These are phyloP conservation scores for Peromyscus attwateri DNA, from an alignment of 2,797 vertebrate genomes.

Conservation along the genomic window DNA sequence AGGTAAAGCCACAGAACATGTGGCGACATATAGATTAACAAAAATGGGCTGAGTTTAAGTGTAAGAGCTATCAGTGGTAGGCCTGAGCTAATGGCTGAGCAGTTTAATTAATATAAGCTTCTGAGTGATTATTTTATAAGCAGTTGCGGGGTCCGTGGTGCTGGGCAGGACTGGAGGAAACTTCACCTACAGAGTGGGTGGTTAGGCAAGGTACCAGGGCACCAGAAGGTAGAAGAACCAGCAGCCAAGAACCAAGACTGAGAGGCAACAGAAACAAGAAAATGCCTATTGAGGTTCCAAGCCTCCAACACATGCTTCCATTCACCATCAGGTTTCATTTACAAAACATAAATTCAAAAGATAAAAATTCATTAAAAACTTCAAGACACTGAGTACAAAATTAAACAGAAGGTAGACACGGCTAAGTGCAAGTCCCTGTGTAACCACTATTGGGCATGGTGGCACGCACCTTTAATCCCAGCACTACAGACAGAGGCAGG, in stretches of 20 bases:
- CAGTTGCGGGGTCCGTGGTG: too few relatives aligned
- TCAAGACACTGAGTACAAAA: slow-evolving; percentile 12
- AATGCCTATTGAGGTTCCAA: background rate
- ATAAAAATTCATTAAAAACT: slow-evolving; percentile 41
- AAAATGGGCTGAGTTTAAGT: too few relatives aligned
- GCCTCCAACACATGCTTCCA: background rate
- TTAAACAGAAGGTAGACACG: slow-evolving; percentile 37
- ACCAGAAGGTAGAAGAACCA: background rate
- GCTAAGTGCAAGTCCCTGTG: background rate
- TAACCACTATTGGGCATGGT: background rate
- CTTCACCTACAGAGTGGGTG: background rate
- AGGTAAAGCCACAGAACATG: too few relatives aligned
- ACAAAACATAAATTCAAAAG: slow-evolving; percentile 47
- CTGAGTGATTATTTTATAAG: too few relatives aligned
- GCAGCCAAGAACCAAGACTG: background rate
- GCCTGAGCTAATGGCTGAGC: too few relatives aligned
- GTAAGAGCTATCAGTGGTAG: too few relatives aligned
- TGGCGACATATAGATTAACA: too few relatives aligned
- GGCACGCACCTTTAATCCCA: background rate
- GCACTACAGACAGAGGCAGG: background rate
- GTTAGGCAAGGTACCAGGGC: background rate
- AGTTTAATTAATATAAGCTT: too few relatives aligned
- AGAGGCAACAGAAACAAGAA: background rate
- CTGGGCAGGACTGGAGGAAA: too few relatives aligned
- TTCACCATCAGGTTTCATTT: background rate